Evolutionary conservation across 2,888 invertebrate species (phyloP), one percentile per base, ranked within the genome.

Genomic region (Podabrus alpinus): DNA sequence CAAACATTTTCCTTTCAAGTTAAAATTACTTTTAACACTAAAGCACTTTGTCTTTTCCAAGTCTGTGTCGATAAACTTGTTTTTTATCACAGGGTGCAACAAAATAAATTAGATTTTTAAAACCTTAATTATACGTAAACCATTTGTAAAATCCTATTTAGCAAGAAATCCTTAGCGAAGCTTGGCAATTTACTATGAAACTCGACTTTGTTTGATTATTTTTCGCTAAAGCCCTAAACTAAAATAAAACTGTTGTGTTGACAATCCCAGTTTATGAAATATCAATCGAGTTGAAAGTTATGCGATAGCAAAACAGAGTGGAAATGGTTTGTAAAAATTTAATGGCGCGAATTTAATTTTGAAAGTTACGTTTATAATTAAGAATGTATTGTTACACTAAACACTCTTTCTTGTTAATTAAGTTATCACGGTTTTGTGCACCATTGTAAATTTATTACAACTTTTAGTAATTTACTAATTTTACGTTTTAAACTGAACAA

Each of bases 11-110:
- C 62, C 9, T 64, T 21, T n/a, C 11, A 64, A 64, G 62, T 64
- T 64, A 64, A 64, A 64, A 64, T 64, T 64, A 64, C 62, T 64
- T 64, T 64, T 19, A 19, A 64, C 62, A n/a, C 62, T 64, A 19
- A 19, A 64, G n/a, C 62, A 17, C 62, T 64, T 64, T 64, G 62
- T 19, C 62, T 64, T 64, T 64, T 9, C n/a, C n/a, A 60, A 21
- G 5, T 21, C 7, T 21, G 4, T 21, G 3, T 3, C 29, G 29
- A 29, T 29, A 29, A 45, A 45, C 45, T 45, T 45, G n/a, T n/a
- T 45, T 45, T 45, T 45, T n/a, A n/a, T n/a, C 45, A 45, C 45
- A 45, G 45, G 45, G 45, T 45, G 45, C n/a, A n/a, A 45, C 45
- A 45, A 1, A 45, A 45, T 45, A 45, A 45, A 45, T 45, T 45